Base-by-base conservation (phyloP, 2,113 vertebrate species). In the Apaloderma vittatum region DNA sequence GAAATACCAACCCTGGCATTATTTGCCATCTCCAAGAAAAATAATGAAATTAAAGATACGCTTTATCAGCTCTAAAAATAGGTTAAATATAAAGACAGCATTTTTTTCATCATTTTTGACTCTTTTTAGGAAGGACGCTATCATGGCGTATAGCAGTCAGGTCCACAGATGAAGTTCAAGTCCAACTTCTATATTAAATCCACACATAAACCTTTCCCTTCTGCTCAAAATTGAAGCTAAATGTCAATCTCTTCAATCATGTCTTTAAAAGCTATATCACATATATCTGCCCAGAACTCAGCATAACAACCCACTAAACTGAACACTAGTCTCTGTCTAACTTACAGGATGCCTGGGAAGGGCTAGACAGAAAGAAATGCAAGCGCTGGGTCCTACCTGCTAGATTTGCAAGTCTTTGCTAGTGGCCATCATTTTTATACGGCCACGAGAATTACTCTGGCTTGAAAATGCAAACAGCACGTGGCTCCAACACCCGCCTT, bases 1-100 rank as follows among this genome's bases (percentile, higher is more conserved):
- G 76, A 95, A 94, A 90, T 77, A 77, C 23, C 90, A 91, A 91
- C 82, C 57, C 29, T 82, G 70, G 22, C 37, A 90, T 93, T 85
- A 95, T 76, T 71, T 94, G 27, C 58, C 51, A 80, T 29, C 30
- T 57, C 51, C 16, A 43, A 30, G 22, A 7, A 59, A 76, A 86
- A 90, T 54, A 63, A 45, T 0, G 0, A 80, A 75, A 90, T 73
- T 30, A 77, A 92, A 92, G 32, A 36, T 15, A 49, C 9, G 62
- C 16, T 76, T 85, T 27, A 75, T 17, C 21, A 74, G 55, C 29
- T 62, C 11, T 46, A 91, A 55, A 49, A 95, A 24, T 4, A 91
- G 8, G 29, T 77, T 84, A 58, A 73, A 81, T 34, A 66, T 9
- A 86, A 96, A 75, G 21, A 46, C n/a, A 80, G 20, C 18, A 62